Conservation (phyloP, 2,797 vertebrate genomes). For the Arremon brunneinucha region DNA sequence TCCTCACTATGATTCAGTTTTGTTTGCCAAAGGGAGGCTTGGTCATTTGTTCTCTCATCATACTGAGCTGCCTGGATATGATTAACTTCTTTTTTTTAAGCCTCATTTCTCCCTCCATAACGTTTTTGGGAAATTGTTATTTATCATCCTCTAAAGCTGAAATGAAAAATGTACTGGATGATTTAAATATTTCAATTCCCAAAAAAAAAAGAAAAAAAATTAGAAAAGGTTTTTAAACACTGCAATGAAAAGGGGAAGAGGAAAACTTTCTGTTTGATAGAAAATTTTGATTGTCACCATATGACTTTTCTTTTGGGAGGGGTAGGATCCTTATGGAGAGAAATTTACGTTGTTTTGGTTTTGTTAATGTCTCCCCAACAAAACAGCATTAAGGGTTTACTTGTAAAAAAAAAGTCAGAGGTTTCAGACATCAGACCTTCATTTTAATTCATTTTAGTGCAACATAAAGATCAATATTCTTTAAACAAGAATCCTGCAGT, state of each 20-base stretch:
- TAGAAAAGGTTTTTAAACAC: neutral
- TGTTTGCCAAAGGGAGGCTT: constrained; percentile 39
- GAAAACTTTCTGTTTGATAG: neutral
- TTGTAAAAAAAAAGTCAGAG: neutral
- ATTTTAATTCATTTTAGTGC: neutral
- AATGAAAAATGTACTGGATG: neutral
- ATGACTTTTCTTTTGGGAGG: neutral
- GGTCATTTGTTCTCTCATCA: constrained; percentile 41
- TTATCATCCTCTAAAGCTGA: constrained; percentile 24
- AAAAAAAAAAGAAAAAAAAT: neutral
- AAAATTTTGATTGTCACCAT: neutral
- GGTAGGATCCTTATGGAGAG: neutral
- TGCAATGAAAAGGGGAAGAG: neutral
- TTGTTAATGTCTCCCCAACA: neutral
- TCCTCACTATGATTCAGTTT: constrained; percentile 53
- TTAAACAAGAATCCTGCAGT: neutral
- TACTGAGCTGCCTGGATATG: constrained; percentile 46
- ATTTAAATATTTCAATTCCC: neutral
- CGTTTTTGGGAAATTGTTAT: constrained; percentile 4
- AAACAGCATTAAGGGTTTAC: neutral
- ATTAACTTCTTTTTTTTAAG: constrained; percentile 55
- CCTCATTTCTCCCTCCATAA: constrained; percentile 46
- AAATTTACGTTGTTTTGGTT: neutral
- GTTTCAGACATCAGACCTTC: neutral
- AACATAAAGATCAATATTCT: neutral